A percentile compares a stretch with the other conserved stretches of the same genome.
phyloP scores from a whole-genome alignment of 2,888 invertebrate species.

The Euclidia mi region DNA sequence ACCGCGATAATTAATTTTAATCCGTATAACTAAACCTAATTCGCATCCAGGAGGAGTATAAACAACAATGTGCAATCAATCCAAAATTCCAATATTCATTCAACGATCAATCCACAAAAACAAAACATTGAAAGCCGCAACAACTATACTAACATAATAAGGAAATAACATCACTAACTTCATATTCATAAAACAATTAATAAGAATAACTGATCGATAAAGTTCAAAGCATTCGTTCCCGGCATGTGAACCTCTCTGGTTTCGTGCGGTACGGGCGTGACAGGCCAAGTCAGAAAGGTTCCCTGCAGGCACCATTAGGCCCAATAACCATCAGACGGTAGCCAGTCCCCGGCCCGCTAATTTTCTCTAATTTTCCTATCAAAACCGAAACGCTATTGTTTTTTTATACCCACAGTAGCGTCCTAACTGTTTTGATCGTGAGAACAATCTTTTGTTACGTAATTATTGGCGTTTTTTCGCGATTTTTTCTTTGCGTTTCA shows the following conservation, averaged over 20 bases:
- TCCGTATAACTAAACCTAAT: too few relatives aligned
- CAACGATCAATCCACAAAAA: too few relatives aligned
- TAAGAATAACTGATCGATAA: slow-evolving; percentile 18
- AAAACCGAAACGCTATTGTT: slow-evolving; percentile 83
- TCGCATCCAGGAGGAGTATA: too few relatives aligned
- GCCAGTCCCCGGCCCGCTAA: slow-evolving; percentile 81
- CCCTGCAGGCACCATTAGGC: slow-evolving; percentile 87
- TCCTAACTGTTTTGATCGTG: slow-evolving; percentile 82
- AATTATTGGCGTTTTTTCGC: slow-evolving; percentile 71
- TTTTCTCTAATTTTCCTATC: slow-evolving; percentile 90
- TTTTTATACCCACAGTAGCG: slow-evolving; percentile 75
- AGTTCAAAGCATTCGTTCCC: slow-evolving; percentile 24
- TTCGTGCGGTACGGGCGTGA: slow-evolving; percentile 83
- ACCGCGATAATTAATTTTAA: too few relatives aligned
- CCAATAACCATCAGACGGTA: slow-evolving; percentile 88
- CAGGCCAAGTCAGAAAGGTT: slow-evolving; percentile 73
- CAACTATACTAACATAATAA: too few relatives aligned
- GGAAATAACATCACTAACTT: background rate
- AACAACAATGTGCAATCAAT: too few relatives aligned
- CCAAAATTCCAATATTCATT: too few relatives aligned
- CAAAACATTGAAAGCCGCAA: too few relatives aligned
- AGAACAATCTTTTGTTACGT: slow-evolving; percentile 80
- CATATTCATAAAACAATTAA: background rate
- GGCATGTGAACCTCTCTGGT: slow-evolving; percentile 73
- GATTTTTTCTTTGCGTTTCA: slow-evolving; percentile 57